Percentiles rank a stretch among this genome's conserved stretches.
Evolutionary conservation across 1,140 invertebrate species (phyloP).

Genomic region (Doryteuthis pealeii): DNA sequence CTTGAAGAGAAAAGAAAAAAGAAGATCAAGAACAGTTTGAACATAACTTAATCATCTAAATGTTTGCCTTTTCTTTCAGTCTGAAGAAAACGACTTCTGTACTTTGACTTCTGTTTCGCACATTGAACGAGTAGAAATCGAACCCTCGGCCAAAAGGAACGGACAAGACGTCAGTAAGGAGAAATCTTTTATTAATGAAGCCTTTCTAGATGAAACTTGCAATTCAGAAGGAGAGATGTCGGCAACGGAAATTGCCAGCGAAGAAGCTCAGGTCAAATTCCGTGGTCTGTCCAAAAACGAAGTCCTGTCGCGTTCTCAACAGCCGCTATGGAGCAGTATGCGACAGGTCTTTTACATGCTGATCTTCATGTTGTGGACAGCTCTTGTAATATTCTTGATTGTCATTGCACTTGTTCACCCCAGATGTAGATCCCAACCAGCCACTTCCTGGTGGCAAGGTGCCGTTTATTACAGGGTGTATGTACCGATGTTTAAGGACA

Average conservation of each 20-base stretch:
- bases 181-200: too few species aligned
- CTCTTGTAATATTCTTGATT: constrained; percentile 42
- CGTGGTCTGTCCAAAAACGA: constrained; percentile 47
- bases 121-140: too few species aligned
- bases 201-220: too few species aligned
- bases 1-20: too few species aligned
- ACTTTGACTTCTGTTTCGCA: too few species aligned
- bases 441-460: constrained; percentile 71
- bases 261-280: constrained; percentile 20
- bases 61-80: too few species aligned
- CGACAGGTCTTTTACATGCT: constrained; percentile 38
- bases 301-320: constrained; percentile 34
- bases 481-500: constrained; percentile 74
- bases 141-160: too few species aligned
- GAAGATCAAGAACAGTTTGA: too few species aligned
- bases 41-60: too few species aligned
- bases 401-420: constrained; percentile 42
- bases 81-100: too few species aligned
- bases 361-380: constrained; percentile 39
- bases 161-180: too few species aligned
- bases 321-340: constrained; percentile 38
- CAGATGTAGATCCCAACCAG: constrained; percentile 28
- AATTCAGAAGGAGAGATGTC: neutral
- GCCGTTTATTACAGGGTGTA: constrained; percentile 78
- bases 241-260: constrained; percentile 9